Evolutionary conservation across 1,140 invertebrate genomes (phyloP), one percentile per base, ranked within the genome.

Genomic region (Calephelis nemesis): DNA sequence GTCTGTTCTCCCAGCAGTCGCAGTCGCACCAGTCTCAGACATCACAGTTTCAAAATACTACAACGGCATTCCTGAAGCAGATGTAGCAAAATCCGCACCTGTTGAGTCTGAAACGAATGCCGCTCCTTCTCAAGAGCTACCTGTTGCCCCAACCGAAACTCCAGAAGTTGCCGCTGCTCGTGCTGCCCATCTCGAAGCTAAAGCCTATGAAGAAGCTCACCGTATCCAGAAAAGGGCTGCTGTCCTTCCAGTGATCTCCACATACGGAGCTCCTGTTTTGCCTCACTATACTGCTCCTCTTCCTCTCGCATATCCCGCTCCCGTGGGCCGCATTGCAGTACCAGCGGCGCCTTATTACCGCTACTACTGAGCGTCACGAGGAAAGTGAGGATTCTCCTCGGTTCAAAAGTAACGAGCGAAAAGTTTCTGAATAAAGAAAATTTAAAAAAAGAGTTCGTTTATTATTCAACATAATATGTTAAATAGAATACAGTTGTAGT

Each of bases 101-200:
- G 60, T 50, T 15, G 66, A 69, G 40, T 64, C 73, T 30, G 58
- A 42, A 19, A 67, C 52, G 13, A 48, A 77, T 11, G 70, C 80
- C 60, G 74, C 15, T 6, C 11, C 15, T 7, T 47, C 65, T 4
- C 15, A 58, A 12, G 68, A 63, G 9, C 52, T 74, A 5, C 79
- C 84, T 45, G 77, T 80, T 45, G 79, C 81, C 15, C 82, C 82
- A 10, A 64, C 82, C 42, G 91, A 90, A 66, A 88, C 91, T 45
- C 84, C 88, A 52, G 91, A 91, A 74, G 91, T 93, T 15, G 82
- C 91, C 62, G 90, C 91, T 60, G 92, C 92, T 65, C 90, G 91
- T 70, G 87, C 89, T 63, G 86, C 91, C 47, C 88, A 91, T 71
- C 74, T 86, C 15, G 79, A 86, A 76, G 84, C 87, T 13, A 86